These are phyloP conservation scores for Calidris pugnax DNA, from an alignment of 2,113 vertebrate species.

Conservation along the genomic window DNA sequence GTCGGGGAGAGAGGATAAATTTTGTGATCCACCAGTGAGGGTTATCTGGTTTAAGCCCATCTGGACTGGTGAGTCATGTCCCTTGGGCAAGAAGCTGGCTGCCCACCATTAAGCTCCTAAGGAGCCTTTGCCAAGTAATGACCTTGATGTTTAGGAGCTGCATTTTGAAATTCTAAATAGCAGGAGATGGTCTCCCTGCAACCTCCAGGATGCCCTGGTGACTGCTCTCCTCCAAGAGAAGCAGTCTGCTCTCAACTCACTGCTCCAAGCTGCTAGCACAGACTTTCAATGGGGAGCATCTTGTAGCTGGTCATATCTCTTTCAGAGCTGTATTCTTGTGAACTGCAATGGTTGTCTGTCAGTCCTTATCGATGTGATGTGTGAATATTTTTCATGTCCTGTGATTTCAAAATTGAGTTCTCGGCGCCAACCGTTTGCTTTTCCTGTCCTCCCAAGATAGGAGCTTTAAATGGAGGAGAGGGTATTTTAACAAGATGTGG, in stretches of 20 bases:
- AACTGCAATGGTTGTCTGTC: not conserved
- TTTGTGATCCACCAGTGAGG: not conserved
- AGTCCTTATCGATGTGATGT: not conserved
- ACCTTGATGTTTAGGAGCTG: not conserved
- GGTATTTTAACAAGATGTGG: constrained; percentile 12
- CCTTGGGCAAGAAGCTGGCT: not conserved
- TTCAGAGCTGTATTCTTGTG: not conserved
- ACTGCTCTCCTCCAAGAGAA: not conserved
- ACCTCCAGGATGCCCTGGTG: not conserved
- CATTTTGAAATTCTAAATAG: not conserved
- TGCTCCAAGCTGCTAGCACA: not conserved
- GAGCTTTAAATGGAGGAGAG: constrained; percentile 31
- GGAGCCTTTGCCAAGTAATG: not conserved
- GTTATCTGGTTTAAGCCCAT: not conserved
- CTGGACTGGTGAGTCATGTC: not conserved
- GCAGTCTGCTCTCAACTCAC: not conserved
- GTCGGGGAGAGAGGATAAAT: not conserved
- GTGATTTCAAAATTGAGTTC: constrained; percentile 36
- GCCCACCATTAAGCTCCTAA: not conserved
- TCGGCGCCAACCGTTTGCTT: not conserved
- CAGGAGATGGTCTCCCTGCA: not conserved
- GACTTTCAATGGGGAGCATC: not conserved
- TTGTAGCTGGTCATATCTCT: not conserved
- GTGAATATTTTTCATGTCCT: not conserved
- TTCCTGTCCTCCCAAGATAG: constrained; percentile 13